Conservation (phyloP, 2,888 invertebrate genomes). For the Atethmia centrago region DNA sequence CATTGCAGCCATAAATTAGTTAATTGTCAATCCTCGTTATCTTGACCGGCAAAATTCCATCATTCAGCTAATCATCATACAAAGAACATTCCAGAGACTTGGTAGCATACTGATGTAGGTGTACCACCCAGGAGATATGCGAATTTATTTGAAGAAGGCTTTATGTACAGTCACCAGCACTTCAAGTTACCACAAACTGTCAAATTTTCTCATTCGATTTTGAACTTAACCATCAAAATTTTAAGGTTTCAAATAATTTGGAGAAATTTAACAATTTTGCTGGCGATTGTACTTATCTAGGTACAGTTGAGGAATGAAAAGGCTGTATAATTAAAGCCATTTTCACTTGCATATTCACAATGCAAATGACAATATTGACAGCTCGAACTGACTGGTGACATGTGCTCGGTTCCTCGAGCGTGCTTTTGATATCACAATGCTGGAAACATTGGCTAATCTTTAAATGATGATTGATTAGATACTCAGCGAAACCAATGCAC, state of each 20-base stretch:
- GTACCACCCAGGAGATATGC: conserved; percentile 19
- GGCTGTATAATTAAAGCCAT: not conserved
- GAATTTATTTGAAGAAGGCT: conserved; percentile 26
- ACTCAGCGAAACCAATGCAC: not conserved
- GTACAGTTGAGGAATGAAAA: not conserved
- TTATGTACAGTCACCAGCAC: too few species aligned
- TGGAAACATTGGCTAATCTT: not conserved
- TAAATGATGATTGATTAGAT: not conserved
- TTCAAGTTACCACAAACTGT: too few species aligned
- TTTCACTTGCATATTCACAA: not conserved
- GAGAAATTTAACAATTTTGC: too few species aligned
- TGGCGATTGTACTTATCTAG: too few species aligned
- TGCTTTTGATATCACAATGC: too few species aligned
- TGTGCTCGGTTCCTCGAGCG: too few species aligned
- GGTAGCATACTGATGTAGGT: conserved; percentile 44
- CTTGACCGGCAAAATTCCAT: conserved; percentile 44
- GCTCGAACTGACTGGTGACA: not conserved
- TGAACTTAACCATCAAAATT: too few species aligned
- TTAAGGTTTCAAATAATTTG: too few species aligned
- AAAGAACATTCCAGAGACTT: conserved; percentile 52
- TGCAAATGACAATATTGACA: not conserved
- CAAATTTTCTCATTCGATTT: too few species aligned
- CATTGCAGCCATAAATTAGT: conserved; percentile 36
- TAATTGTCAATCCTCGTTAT: conserved; percentile 44
- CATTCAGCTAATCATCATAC: conserved; percentile 58